Evolutionary conservation across 1,140 invertebrate species (phyloP), one percentile per base, ranked within the genome.

Genomic region (Sminthurides bifidus): DNA sequence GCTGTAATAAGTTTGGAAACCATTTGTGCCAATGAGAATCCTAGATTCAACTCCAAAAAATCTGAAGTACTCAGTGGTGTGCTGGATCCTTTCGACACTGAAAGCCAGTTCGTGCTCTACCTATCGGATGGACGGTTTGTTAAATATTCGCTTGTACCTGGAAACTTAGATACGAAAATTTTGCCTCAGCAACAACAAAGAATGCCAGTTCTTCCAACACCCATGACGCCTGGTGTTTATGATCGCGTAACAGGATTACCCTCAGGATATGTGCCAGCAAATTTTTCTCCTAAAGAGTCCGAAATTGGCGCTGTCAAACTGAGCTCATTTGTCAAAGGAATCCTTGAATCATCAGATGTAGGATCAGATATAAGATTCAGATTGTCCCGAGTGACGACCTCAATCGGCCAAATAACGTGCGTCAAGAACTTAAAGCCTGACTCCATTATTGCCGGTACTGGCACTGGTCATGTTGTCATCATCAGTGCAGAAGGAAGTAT

Each of bases 41-140:
- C 59, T 0, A 19, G 62, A 50, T 56, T 64, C 41, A 51, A 45
- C 26, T 43, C 55, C 17, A 64, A 64, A 45, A 60, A 58, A 29
- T 52, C 56, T 5, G 56, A 60, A 59, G 56, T 64, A 10, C 41
- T 64, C 1, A 53, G 58, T 23, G 40, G 30, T 17, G 31, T 49
- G 10, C 14, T 64, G 8, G 27, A 60, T 23, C 55, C 54, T 21
- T 35, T 48, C 26, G 33, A 51, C 29, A 10, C 26, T 48, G 62
- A 64, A 50, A 59, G 56, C 31, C 2, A 27, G 12, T 14, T 61
- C 6, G 5, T 64, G 6, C 12, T 61, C 3, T 59, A 58, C 35
- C 50, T 64, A 23, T 51, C 43, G 21, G 62, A 64, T 55, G 62
- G 62, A 30, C 29, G 62, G 27, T 61, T 59, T 27, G 8, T 60